These are phyloP conservation scores for Semnornis frantzii DNA, from an alignment of 2,113 vertebrate species.

Conservation along the genomic window DNA sequence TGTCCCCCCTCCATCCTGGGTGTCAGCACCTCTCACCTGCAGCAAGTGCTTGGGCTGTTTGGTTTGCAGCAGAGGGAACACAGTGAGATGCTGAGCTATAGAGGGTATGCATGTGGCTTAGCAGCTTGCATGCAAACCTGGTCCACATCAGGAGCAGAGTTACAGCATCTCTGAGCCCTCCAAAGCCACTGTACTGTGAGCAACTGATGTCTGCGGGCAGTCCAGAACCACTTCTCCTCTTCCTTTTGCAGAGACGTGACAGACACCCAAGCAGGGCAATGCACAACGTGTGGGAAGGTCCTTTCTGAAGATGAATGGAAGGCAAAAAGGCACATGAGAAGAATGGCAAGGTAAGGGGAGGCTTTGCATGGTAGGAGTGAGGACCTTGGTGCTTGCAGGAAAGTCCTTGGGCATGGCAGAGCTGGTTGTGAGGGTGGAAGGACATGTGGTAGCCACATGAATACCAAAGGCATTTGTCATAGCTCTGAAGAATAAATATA, in stretches of 20 bases:
- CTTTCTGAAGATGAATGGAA: slow-evolving; percentile 11
- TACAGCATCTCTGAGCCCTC: background rate
- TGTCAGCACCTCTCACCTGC: background rate
- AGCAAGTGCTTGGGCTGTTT: background rate
- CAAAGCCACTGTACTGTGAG: background rate
- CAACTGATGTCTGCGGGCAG: background rate
- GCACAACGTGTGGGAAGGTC: background rate
- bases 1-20: too few relatives aligned
- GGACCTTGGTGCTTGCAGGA: background rate
- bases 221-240: background rate
- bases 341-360: slow-evolving; percentile 40
- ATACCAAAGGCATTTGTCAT: background rate
- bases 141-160: fast-evolving
- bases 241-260: background rate
- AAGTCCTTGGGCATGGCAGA: fast-evolving
- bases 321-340: slow-evolving; percentile 14
- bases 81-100: background rate
- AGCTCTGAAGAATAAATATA: background rate
- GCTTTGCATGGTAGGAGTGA: background rate
- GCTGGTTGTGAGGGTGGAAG: background rate
- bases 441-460: background rate
- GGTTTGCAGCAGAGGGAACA: background rate
- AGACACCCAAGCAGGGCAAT: background rate
- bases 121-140: fast-evolving
- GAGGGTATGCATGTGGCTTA: background rate